Evolutionary conservation across 1,140 invertebrate species (phyloP).

Genomic region (Leptestheria dahalacensis): DNA sequence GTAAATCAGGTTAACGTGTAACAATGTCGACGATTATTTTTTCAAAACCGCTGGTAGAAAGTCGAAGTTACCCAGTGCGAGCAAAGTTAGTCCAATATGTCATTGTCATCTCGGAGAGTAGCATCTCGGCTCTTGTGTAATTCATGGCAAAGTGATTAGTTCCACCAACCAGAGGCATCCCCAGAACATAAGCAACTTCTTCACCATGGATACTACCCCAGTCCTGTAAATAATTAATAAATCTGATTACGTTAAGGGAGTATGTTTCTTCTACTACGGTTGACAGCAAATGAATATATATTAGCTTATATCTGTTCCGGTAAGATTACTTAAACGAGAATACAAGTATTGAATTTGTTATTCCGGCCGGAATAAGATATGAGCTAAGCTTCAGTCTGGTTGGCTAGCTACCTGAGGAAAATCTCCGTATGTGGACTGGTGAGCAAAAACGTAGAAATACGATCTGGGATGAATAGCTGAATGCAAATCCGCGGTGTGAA

Average conservation of each 20-base stretch:
- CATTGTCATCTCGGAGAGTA: conserved; percentile 68
- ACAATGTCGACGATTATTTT: too few relatives aligned
- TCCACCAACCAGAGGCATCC: conserved; percentile 59
- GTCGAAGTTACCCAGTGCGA: conserved; percentile 47
- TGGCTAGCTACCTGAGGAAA: conserved; percentile 77
- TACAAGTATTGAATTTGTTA: too few relatives aligned
- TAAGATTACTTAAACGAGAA: too few relatives aligned
- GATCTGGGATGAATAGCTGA: conserved; percentile 28
- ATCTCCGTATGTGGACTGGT: conserved; percentile 80
- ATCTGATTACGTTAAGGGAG: too few relatives aligned
- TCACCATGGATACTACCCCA: conserved; percentile 73
- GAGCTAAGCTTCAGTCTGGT: too few relatives aligned
- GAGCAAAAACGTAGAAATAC: conserved; percentile 86
- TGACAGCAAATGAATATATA: too few relatives aligned
- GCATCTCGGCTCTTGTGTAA: conserved; percentile 55
- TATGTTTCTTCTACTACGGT: too few relatives aligned
- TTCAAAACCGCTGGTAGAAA: too few relatives aligned
- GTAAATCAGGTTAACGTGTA: too few relatives aligned
- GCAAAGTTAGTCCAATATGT: conserved; percentile 77
- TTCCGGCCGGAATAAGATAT: too few relatives aligned
- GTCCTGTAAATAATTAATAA: conserved; percentile 42
- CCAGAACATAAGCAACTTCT: conserved; percentile 80
- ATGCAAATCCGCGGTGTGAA: conserved; percentile 15
- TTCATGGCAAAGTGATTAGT: conserved; percentile 53
- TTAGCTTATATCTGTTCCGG: too few relatives aligned